Conservation (phyloP, 2,888 invertebrate species). For the Anagyrus pseudococci region DNA sequence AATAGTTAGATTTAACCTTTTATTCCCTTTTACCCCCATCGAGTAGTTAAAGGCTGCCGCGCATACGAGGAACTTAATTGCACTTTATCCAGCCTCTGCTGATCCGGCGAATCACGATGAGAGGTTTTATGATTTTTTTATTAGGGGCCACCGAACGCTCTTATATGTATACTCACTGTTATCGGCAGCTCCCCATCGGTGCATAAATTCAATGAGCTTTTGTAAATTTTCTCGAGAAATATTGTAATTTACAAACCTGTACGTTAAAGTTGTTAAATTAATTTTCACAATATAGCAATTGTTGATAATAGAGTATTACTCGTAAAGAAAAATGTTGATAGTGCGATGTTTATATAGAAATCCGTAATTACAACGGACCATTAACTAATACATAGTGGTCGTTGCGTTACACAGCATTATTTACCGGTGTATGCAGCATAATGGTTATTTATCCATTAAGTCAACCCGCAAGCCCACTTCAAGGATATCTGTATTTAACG, state of each 20-base stretch:
- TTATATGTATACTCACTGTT: background rate
- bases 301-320: no score
- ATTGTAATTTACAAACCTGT: no score
- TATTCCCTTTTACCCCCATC: background rate
- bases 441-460: constrained; percentile 18
- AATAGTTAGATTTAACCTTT: background rate
- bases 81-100: constrained; percentile 13
- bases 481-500: constrained; percentile 17
- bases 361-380: no score
- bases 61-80: constrained; percentile 15
- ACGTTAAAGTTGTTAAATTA: no score
- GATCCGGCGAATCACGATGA: background rate
- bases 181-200: background rate
- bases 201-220: no score
- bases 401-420: no score
- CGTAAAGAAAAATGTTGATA: no score
- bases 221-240: no score
- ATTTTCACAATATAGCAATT: no score
- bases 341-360: no score
- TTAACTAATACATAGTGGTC: no score
- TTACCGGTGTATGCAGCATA: constrained; percentile 2
- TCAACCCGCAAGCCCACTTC: constrained; percentile 10
- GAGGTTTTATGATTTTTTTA: constrained; percentile 19
- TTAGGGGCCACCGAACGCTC: background rate
- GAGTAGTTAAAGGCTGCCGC: background rate